Base-by-base conservation (phyloP, 1,140 invertebrate species). In the Zaprionus africanus region DNA sequence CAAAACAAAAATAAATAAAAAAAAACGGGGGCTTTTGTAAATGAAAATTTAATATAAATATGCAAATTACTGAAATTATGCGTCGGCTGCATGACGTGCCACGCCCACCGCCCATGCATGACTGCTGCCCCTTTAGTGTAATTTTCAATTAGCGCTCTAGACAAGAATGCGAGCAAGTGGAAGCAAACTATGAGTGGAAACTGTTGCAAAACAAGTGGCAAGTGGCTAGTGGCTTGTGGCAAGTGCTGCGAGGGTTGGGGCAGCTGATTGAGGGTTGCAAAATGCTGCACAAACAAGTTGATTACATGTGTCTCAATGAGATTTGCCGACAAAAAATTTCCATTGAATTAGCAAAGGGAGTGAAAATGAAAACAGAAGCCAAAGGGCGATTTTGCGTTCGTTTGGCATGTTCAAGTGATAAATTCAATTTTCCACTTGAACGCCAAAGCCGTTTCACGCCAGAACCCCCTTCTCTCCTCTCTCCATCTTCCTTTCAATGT, bases 361-460 rank as follows among this genome's bases (percentile, higher is more conserved):
- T 83, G 75, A 76, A 64, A 31, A 31, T 34, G 31, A 57, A 71
- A 63, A 53, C 41, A 62, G 69, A 58, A 46, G 53, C 31, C 36
- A 71, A 56, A 31, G 46, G 73, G 67, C 64, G 41, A 43, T 36
- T 74, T 66, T 46, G 59, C 74, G 67, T 75, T 87, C 53, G 84
- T 68, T 79, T 90, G 81, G 78, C 84, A 90, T 84, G 81, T 90
- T 90, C 85, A 90, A 90, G 85, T 90, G 85, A 90, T 90, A 90
- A 90, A 90, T 90, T 90, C 85, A 90, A 90, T 90, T 90, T 90
- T 90, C 85, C 85, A 90, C 85, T 90, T 90, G 86, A 90, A 75
- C 81, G 86, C 79, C 69, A 75, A 56, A 70, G 70, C 68, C 61
- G 56, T 36, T 51, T 53, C 59, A 41, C 63, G 26, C 46, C 43